A percentile compares a stretch with the other conserved stretches of the same genome.
Conservation (phyloP, 1,140 invertebrate genomes). For the Brachionus angularis region DNA sequence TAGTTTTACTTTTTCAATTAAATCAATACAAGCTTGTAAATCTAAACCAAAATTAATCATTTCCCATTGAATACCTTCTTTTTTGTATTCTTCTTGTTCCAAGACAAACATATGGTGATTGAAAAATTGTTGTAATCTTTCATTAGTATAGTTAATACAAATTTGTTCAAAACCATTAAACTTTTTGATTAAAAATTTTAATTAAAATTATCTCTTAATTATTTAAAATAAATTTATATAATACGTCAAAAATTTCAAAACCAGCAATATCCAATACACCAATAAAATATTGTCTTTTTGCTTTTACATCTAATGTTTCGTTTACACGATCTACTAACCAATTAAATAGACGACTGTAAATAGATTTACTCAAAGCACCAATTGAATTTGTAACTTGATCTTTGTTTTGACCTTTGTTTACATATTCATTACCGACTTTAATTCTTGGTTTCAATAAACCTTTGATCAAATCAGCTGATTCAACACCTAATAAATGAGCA, state of each 20-base stretch:
- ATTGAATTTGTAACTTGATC: constrained; percentile 88
- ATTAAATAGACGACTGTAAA: constrained; percentile 94
- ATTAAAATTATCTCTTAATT: too few relatives aligned
- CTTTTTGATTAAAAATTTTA: too few relatives aligned
- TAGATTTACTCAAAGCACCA: constrained; percentile 91
- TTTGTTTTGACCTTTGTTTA: constrained; percentile 94
- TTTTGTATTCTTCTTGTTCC: constrained; percentile 98
- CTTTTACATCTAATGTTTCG: constrained; percentile 94
- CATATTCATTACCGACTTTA: constrained; percentile 78
- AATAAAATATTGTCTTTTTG: constrained; percentile 95
- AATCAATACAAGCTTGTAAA: constrained; percentile 93
- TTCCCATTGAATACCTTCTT: constrained; percentile 94
- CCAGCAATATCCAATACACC: constrained; percentile 99
- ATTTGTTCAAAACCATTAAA: constrained; percentile 99
- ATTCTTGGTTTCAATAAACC: constrained; percentile 64
- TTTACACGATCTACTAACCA: constrained; percentile 97
- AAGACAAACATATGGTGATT: constrained; percentile 99
- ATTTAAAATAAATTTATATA: too few relatives aligned
- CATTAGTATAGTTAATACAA: constrained; percentile 99
- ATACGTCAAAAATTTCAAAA: constrained; percentile 99
- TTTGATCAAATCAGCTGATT: constrained; percentile 63
- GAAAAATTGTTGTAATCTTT: constrained; percentile 99
- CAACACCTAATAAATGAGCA: constrained; percentile 74
- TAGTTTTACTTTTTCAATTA: constrained; percentile 99
- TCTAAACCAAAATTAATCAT: constrained; percentile 99